Evolutionary conservation across 2,888 invertebrate species (phyloP), one percentile per base, ranked within the genome.

Genomic region (Limulus polyphemus): DNA sequence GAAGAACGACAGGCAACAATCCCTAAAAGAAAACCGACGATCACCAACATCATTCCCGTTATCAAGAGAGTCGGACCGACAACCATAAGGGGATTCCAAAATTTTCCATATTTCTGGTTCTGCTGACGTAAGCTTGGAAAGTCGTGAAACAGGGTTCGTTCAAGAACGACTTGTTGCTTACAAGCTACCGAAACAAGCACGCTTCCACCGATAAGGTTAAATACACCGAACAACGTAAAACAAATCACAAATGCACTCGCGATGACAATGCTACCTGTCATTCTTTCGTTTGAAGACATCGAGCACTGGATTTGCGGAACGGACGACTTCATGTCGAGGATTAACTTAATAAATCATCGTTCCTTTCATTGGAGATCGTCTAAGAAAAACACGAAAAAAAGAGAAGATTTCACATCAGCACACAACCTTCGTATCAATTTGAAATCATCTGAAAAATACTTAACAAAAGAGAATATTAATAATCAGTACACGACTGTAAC

Each of bases 171-270:
- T 9, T 60, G 56, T 7, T 62, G 57, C 11, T 51, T 59, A 61
- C 57, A 58, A 5, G 65, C 55, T 61, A 63, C 59, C 16, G 60
- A 47, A 10, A 60, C 63, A 2, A 65, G 61, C 13, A 61, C 56
- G 4, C 63, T 63, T 51, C 65, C 65, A 1, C 63, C 65, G 7
- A 65, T 59, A 10, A 65, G 61, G 17, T 65, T 65, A 55, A 65
- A 58, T 10, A 61, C 52, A 10, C 65, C 65, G 16, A 65, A 65
- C 9, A 59, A 51, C 1, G 63, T 56, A 47, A 65, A 65, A 55
- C 62, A 65, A 11, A 63, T 17, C 13, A 65, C 54, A 17, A 65
- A 65, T 9, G 65, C 58, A 14, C 62, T 17, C 0, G 65, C 65
- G 14, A 65, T 61, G 17, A 63, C 46, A 16, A 65, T 56, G n/a